Evolutionary conservation across 1,140 invertebrate genomes (phyloP), one percentile per base, ranked within the genome.

Genomic region (Cheumatopsyche charites): DNA sequence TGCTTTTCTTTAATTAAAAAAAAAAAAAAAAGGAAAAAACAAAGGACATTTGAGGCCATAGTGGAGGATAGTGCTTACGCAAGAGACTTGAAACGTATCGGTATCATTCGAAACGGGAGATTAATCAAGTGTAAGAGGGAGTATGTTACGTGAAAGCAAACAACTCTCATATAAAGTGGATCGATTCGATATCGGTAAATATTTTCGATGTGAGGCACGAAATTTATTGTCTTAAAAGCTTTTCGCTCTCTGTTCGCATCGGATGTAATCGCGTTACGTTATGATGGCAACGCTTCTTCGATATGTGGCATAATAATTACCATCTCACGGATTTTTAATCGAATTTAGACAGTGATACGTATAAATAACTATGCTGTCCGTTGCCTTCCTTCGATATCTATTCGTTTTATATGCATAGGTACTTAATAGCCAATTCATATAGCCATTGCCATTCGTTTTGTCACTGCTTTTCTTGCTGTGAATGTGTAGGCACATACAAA

Each of bases 201-300:
- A 74, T 74, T 74, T 74, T 74, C 73, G 49, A 74, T 74, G 68
- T 65, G 67, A 67, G 68, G 71, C 73, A 74, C 73, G 73, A 47
- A 67, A 71, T 71, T 74, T 74, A 74, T 74, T 71, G 68, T 71
- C 73, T 55, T 45, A 71, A 47, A 74, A 74, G 72, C 67, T 66
- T 52, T 52, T 58, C 55, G 72, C 19, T 73, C 62, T 65, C 43
- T 43, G 55, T 13, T 17, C 7, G 15, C 36, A 17, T 11, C 62
- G n/a, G 23, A 66, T 58, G 63, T 71, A 73, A 73, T 73, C 67
- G 62, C 62, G 65, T 73, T 73, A 70, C 67, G 21, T 43, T 49
- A 15, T 19, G 45, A 49, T 19, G 45, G 3, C 45, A 5, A 3
- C 17, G 13, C 45, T 15, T 15, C 45, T n/a, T 49, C 45, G 13